Evolutionary conservation across 1,140 invertebrate species (phyloP).

Genomic region (Drosophila rufa): DNA sequence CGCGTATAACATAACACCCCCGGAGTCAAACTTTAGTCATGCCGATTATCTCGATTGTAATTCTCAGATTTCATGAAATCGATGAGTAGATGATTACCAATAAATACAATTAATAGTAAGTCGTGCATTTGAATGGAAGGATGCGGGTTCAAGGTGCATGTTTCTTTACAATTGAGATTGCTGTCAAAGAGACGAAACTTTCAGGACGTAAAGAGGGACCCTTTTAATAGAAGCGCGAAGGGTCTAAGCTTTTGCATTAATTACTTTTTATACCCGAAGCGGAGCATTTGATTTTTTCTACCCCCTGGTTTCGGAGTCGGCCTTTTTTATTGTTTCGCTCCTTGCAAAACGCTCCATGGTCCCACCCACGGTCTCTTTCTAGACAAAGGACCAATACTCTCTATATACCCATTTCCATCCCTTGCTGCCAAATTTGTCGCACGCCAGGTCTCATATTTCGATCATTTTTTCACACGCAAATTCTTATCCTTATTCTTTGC

Average conservation of each 20-base stretch:
- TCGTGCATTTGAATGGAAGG: background rate
- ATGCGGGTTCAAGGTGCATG: background rate
- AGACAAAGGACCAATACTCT: slow-evolving; percentile 5
- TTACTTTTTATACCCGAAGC: slow-evolving; percentile 51
- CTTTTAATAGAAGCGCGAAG: slow-evolving; percentile 59
- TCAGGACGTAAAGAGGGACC: slow-evolving; percentile 22
- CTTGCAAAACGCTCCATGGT: slow-evolving; percentile 19
- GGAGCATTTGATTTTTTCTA: slow-evolving; percentile 28
- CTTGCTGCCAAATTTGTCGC: slow-evolving; percentile 55
- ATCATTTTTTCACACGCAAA: slow-evolving; percentile 85
- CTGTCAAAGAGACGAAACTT: slow-evolving; percentile 27
- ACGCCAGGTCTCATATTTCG: slow-evolving; percentile 72
- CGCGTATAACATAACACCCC: background rate
- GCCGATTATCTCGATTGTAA: no score
- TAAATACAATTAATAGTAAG: background rate
- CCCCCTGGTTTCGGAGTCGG: background rate
- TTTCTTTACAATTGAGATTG: background rate
- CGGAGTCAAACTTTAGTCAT: background rate
- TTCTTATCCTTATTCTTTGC: slow-evolving; percentile 84
- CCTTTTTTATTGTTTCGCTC: slow-evolving; percentile 18
- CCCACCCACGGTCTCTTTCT: slow-evolving; percentile 42
- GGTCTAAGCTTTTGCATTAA: slow-evolving; percentile 58
- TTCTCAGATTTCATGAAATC: background rate
- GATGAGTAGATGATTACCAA: background rate
- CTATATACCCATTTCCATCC: slow-evolving; percentile 10